Base-by-base conservation (phyloP, 2,888 invertebrate species). In the Drosophila formosana region DNA sequence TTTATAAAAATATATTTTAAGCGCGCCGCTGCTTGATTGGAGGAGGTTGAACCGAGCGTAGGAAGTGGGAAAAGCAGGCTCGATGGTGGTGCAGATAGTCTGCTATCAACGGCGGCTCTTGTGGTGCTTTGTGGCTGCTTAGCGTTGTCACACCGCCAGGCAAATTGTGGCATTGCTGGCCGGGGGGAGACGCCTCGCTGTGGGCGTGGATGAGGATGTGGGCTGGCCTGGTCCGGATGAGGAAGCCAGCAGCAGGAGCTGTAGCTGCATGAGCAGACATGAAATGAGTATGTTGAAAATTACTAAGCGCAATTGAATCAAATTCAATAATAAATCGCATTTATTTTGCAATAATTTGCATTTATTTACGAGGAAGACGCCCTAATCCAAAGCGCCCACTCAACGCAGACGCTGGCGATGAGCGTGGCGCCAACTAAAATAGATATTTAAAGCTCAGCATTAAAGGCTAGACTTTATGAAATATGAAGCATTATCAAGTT, bases 121-220 rank as follows among this genome's bases (percentile, higher is more conserved):
- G 49, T 34, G 64, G 26, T 57, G 52, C 67, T 68, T 78, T 76
- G 75, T 65, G 75, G 75, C 75, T 78, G 75, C 86, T 82, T 82
- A 85, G 70, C 80, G 80, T 79, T 88, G 82, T 82, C 88, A 87
- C 81, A 72, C 78, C 85, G 76, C 64, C 67, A 62, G 81, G 78
- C 81, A 83, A 78, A 87, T 78, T 82, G 78, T 70, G 75, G 83
- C 6, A 11, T 18, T 39, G 52, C 50, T 13, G 32, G 43, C 9
- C 3, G 39, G 11, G 26, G 41, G 39, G 11, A n/a, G n/a, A n/a
- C n/a, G n/a, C n/a, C n/a, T n/a, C n/a, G n/a, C n/a, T n/a, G n/a
- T n/a, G n/a, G n/a, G n/a, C n/a, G n/a, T n/a, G 3, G 8, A 23
- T 45, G 18, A 18, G 53, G 23, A 3, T 25, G 39, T 45, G 28